These are phyloP conservation scores for Bombus affinis DNA, from an alignment of 1,140 invertebrate genomes.

Conservation along the genomic window DNA sequence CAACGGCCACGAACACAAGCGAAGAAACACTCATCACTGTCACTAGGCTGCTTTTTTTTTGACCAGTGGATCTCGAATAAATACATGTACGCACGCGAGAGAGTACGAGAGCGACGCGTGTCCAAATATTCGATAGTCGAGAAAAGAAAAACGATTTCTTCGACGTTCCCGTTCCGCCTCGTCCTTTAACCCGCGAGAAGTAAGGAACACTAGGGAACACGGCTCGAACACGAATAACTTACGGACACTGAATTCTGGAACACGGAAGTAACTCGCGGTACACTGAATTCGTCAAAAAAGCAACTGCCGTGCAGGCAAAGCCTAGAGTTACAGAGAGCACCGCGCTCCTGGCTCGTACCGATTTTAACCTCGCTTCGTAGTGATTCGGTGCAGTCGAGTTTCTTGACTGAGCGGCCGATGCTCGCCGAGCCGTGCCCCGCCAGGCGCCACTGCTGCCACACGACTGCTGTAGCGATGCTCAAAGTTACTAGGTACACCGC, in stretches of 20 bases:
- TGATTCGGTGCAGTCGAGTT: slow-evolving; percentile 76
- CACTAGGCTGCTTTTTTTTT: slow-evolving; percentile 39
- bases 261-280: slow-evolving; percentile 12
- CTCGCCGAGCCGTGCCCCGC: slow-evolving; percentile 72
- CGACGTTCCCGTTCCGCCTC: slow-evolving; percentile 7
- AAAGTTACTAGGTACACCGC: slow-evolving; percentile 23
- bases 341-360: slow-evolving; percentile 53
- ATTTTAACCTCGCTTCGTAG: slow-evolving; percentile 58
- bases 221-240: not conserved
- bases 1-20: slow-evolving; percentile 36
- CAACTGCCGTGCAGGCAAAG: slow-evolving; percentile 23
- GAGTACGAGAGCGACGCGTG: slow-evolving; percentile 52
- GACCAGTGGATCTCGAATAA: not conserved
- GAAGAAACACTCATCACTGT: slow-evolving; percentile 66
- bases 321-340: slow-evolving; percentile 52
- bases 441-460: slow-evolving; percentile 64
- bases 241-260: not conserved
- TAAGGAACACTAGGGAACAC: not conserved
- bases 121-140: slow-evolving; percentile 15
- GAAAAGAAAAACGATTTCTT: slow-evolving; percentile 12
- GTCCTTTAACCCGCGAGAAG: slow-evolving; percentile 28
- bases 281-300: not conserved
- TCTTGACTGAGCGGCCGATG: slow-evolving; percentile 72
- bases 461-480: fast-evolving
- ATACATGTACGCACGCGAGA: not conserved